phyloP scores from a whole-genome alignment of 2,888 invertebrate genomes.

The Pristionchus entomophagus region DNA sequence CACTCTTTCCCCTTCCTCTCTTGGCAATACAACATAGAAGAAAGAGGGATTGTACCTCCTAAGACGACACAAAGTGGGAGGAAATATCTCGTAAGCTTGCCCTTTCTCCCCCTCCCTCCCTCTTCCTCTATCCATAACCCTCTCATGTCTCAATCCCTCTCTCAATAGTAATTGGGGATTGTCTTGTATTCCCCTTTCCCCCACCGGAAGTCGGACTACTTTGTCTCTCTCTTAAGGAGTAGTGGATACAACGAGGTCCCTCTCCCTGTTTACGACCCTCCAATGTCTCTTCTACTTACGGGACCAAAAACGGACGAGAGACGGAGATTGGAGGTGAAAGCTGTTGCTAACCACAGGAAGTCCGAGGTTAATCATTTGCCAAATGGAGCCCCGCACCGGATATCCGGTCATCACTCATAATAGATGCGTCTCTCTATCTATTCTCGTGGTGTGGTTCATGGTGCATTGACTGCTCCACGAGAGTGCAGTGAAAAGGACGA shows the following conservation, averaged over 20 bases:
- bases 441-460: background rate
- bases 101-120: background rate
- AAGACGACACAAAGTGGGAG: background rate
- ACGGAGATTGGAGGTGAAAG: slow-evolving; percentile 27
- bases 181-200: slow-evolving; percentile 20
- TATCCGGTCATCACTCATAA: slow-evolving; percentile 37
- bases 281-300: slow-evolving; percentile 30
- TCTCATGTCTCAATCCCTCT: slow-evolving; percentile 43
- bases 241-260: slow-evolving; percentile 22
- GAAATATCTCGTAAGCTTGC: slow-evolving; percentile 8
- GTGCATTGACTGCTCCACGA: too few species aligned
- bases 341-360: slow-evolving; percentile 18
- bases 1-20: background rate
- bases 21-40: too few species aligned
- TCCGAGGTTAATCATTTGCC: background rate
- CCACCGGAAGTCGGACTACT: slow-evolving; percentile 19
- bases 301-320: background rate
- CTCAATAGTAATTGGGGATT: slow-evolving; percentile 26
- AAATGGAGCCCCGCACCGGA: slow-evolving; percentile 8
- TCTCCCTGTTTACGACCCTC: slow-evolving; percentile 22
- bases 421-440: background rate
- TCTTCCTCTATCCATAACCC: slow-evolving; percentile 1
- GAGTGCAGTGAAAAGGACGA: background rate
- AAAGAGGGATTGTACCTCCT: background rate
- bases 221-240: background rate